Evolutionary conservation across 2,888 invertebrate genomes (phyloP).

Genomic region (Drepanosiphum platanoidis): DNA sequence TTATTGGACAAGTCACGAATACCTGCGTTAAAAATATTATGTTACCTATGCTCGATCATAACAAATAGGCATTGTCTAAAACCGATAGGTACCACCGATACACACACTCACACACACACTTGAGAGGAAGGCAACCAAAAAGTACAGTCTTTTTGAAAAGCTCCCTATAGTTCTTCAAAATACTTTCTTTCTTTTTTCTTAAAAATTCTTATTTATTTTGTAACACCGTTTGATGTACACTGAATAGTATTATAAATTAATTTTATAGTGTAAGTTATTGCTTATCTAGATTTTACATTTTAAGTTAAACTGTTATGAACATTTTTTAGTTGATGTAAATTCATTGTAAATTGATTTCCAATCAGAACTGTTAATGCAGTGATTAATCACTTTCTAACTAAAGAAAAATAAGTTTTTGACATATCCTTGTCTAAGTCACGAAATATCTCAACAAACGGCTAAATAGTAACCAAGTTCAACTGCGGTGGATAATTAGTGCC

Average conservation of each 20-base stretch:
- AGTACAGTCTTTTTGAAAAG: not conserved
- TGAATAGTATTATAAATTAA: too few species aligned
- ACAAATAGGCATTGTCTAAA: not conserved
- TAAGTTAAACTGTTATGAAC: too few species aligned
- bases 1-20: slow-evolving; percentile 38
- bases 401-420: not conserved
- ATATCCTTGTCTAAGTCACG: not conserved
- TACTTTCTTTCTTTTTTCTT: not conserved
- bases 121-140: too few species aligned
- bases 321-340: too few species aligned
- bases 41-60: not conserved
- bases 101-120: not conserved
- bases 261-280: too few species aligned
- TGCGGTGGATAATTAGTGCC: not conserved
- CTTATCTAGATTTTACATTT: too few species aligned
- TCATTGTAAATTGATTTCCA: not conserved
- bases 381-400: not conserved
- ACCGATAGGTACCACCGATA: not conserved
- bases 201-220: not conserved
- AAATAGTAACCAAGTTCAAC: not conserved
- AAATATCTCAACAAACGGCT: too few species aligned
- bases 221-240: too few species aligned
- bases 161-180: not conserved
- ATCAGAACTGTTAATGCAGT: not conserved
- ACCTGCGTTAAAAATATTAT: slow-evolving; percentile 4